Evolutionary conservation across 2,888 invertebrate genomes (phyloP).

Genomic region (Mechanitis messenoides): DNA sequence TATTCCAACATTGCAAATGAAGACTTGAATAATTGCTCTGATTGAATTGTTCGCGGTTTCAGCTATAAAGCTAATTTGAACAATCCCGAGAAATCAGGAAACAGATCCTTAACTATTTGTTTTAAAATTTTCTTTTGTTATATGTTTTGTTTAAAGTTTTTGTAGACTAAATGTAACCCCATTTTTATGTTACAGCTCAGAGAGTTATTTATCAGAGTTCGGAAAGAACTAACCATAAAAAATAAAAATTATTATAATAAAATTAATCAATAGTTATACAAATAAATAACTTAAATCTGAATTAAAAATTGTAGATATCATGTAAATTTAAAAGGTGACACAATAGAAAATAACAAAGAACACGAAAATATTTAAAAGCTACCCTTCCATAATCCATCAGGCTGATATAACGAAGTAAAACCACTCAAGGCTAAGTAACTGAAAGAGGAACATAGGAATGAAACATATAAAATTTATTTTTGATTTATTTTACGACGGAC

Average conservation of each 20-base stretch:
- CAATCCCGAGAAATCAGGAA: constrained; percentile 1
- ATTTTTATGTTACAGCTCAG: too few species aligned
- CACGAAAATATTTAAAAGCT: constrained; percentile 1
- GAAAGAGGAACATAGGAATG: constrained; percentile 31
- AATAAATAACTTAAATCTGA: too few species aligned
- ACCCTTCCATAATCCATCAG: constrained; percentile 11
- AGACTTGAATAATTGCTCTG: constrained; percentile 19
- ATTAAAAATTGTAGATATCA: too few species aligned
- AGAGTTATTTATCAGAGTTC: too few species aligned
- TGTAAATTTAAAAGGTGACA: too few species aligned
- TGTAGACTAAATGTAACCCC: too few species aligned
- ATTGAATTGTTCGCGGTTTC: constrained; percentile 18
- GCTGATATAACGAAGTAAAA: constrained; percentile 22
- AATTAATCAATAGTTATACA: too few species aligned
- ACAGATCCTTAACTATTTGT: neutral
- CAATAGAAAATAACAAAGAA: too few species aligned
- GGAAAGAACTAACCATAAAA: too few species aligned
- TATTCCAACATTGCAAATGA: constrained; percentile 14
- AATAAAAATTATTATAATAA: too few species aligned
- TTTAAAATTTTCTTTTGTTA: neutral
- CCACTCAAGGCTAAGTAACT: constrained; percentile 29
- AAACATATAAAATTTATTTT: constrained; percentile 37
- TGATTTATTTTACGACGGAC: constrained; percentile 33
- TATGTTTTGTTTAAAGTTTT: too few species aligned
- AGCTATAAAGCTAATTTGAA: constrained; percentile 7